Percentiles rank a stretch among this genome's conserved stretches.
phyloP scores from a whole-genome alignment of 2,888 invertebrate species.

The Clivina fossor region DNA sequence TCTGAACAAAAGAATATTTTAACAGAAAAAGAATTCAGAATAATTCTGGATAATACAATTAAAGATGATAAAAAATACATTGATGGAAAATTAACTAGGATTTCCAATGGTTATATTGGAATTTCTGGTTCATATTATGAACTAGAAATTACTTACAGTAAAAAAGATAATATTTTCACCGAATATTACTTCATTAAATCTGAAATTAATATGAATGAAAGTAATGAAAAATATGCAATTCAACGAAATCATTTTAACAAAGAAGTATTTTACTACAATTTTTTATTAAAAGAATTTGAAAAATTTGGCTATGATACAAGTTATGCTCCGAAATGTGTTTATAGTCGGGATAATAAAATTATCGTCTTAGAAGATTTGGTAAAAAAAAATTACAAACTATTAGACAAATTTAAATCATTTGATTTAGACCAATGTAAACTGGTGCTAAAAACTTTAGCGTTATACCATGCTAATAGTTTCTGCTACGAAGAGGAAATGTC shows the following conservation, averaged over 20 bases:
- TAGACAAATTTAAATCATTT: conserved; percentile 48
- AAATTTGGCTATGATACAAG: conserved; percentile 39
- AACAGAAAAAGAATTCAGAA: conserved; percentile 33
- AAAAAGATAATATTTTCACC: not conserved
- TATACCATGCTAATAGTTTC: conserved; percentile 57
- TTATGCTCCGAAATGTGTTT: conserved; percentile 44
- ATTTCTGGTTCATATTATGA: conserved; percentile 40
- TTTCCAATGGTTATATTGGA: conserved; percentile 38
- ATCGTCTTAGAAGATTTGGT: conserved; percentile 45
- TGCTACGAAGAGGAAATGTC: conserved; percentile 53
- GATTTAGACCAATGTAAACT: conserved; percentile 55
- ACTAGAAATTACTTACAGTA: conserved; percentile 36
- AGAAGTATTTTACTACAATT: conserved; percentile 45
- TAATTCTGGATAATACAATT: too few relatives aligned
- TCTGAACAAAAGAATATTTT: too few relatives aligned
- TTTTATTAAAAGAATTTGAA: conserved; percentile 40
- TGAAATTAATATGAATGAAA: not conserved
- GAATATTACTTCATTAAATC: conserved; percentile 10
- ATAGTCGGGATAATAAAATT: conserved; percentile 42
- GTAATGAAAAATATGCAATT: not conserved
- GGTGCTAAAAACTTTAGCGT: conserved; percentile 55
- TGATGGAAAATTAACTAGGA: conserved; percentile 30
- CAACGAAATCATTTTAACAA: conserved; percentile 43
- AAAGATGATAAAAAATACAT: too few relatives aligned
- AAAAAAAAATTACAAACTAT: conserved; percentile 37